A percentile compares a stretch with the other conserved stretches of the same genome.
These are phyloP conservation scores for Bombus waltoni DNA, from an alignment of 1,140 invertebrate species.

Conservation along the genomic window DNA sequence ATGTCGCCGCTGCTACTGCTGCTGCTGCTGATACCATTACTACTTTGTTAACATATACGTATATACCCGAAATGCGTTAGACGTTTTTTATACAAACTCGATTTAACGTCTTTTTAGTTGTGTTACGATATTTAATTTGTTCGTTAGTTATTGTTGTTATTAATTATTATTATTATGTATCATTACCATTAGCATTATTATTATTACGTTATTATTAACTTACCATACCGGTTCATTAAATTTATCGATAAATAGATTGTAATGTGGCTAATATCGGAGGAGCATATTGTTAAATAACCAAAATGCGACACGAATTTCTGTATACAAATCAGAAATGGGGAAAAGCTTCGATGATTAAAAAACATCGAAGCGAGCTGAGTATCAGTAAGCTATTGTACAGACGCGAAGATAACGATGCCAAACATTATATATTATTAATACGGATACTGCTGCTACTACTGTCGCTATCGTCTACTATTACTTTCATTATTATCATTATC, in stretches of 20 bases:
- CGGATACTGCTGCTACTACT: slow-evolving; percentile 48
- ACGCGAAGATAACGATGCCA: slow-evolving; percentile 79
- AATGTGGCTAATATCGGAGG: slow-evolving; percentile 25
- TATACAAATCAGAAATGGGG: neutral
- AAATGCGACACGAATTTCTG: slow-evolving; percentile 19
- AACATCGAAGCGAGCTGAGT: slow-evolving; percentile 39
- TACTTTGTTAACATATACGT: slow-evolving; percentile 4
- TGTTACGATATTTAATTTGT: slow-evolving; percentile 63
- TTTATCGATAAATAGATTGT: slow-evolving; percentile 51
- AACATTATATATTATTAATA: slow-evolving; percentile 80
- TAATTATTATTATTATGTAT: slow-evolving; percentile 43
- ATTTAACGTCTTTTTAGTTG: slow-evolving; percentile 45
- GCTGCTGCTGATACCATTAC: slow-evolving; percentile 13
- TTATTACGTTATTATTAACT: slow-evolving; percentile 46
- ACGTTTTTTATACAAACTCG: slow-evolving; percentile 33
- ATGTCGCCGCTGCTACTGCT: neutral
- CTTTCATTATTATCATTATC: slow-evolving; percentile 63
- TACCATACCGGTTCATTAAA: slow-evolving; percentile 38
- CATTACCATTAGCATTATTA: slow-evolving; percentile 29
- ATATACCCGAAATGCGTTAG: slow-evolving; percentile 19
- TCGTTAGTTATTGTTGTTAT: slow-evolving; percentile 60
- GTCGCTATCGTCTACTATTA: slow-evolving; percentile 64
- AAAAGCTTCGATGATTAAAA: neutral
- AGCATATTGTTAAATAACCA: slow-evolving; percentile 36
- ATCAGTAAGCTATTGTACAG: slow-evolving; percentile 72